These are phyloP conservation scores for Cheilosia vulpina DNA, from an alignment of 2,888 invertebrate species.

Conservation along the genomic window DNA sequence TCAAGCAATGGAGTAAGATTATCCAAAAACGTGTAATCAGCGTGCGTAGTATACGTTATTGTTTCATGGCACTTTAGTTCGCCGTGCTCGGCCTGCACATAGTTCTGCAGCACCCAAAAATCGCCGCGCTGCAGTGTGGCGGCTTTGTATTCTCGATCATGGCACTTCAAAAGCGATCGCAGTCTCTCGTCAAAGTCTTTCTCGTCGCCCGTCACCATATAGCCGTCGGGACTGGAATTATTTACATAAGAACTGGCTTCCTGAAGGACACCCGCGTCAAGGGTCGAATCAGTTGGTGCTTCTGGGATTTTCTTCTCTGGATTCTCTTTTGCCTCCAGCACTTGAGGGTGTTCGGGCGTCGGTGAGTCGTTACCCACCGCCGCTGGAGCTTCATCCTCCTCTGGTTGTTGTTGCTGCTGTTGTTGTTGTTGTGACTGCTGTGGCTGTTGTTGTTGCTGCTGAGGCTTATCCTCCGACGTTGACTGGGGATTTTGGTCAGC, in stretches of 20 bases:
- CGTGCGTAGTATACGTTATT: constrained; percentile 96
- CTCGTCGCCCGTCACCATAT: constrained; percentile 82
- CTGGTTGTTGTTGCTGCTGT: constrained; percentile 60
- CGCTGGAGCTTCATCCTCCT: constrained; percentile 61
- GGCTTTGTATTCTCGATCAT: constrained; percentile 86
- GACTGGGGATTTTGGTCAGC: constrained; percentile 76
- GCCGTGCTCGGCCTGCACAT: constrained; percentile 89
- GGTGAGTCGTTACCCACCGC: constrained; percentile 56
- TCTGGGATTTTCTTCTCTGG: constrained; percentile 76
- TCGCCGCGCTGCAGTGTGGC: constrained; percentile 90
- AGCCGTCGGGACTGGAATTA: constrained; percentile 80
- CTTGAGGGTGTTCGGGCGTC: constrained; percentile 52
- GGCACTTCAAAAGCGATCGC: constrained; percentile 85
- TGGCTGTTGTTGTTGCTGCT: constrained; percentile 77
- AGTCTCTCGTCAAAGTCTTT: constrained; percentile 83
- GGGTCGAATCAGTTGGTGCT: constrained; percentile 76
- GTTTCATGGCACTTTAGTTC: constrained; percentile 90
- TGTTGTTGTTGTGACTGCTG: constrained; percentile 67
- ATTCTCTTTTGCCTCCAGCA: constrained; percentile 56
- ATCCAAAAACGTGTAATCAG: constrained; percentile 95
- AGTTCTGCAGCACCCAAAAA: constrained; percentile 95
- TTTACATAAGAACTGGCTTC: constrained; percentile 78
- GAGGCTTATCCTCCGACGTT: constrained; percentile 78
- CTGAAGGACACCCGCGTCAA: constrained; percentile 55
- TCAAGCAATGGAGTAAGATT: constrained; percentile 93